Conservation (phyloP, 2,797 vertebrate species). For the Rhinophrynus dorsalis region DNA sequence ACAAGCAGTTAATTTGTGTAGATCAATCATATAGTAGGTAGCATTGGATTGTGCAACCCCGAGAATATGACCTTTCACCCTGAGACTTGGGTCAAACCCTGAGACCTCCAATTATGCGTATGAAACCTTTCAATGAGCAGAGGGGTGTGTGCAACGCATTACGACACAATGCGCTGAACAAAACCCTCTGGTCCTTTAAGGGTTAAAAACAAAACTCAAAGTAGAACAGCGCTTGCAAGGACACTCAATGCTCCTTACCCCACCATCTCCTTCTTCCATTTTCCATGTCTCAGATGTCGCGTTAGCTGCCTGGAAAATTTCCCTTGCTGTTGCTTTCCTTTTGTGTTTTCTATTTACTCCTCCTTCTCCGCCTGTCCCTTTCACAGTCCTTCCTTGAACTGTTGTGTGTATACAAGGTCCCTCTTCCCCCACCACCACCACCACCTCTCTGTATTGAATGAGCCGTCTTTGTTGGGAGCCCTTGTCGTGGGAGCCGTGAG, state of each 20-base stretch:
- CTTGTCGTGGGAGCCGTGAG: neutral
- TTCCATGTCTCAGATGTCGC: slow-evolving; percentile 33
- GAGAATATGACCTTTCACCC: too few relatives aligned
- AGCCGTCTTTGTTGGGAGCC: slow-evolving; percentile 24
- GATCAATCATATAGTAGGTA: too few relatives aligned
- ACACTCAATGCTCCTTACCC: neutral
- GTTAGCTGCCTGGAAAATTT: slow-evolving; percentile 7
- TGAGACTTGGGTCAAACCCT: too few relatives aligned
- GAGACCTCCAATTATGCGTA: too few relatives aligned
- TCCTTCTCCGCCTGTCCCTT: neutral
- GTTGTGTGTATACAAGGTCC: slow-evolving; percentile 7
- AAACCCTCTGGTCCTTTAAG: too few relatives aligned
- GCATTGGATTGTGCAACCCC: too few relatives aligned
- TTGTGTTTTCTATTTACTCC: slow-evolving; percentile 5
- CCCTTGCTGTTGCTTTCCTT: slow-evolving; percentile 5
- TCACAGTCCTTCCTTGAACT: neutral
- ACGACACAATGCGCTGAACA: too few relatives aligned
- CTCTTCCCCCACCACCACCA: neutral
- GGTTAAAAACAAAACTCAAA: too few relatives aligned
- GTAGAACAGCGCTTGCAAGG: neutral
- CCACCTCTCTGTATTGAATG: neutral
- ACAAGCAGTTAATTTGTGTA: too few relatives aligned
- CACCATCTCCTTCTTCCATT: slow-evolving; percentile 32
- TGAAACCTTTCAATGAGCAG: too few relatives aligned
- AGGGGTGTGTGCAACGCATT: too few relatives aligned